Base-by-base conservation (phyloP, 1,140 invertebrate species). In the Polypedilum vanderplanki region DNA sequence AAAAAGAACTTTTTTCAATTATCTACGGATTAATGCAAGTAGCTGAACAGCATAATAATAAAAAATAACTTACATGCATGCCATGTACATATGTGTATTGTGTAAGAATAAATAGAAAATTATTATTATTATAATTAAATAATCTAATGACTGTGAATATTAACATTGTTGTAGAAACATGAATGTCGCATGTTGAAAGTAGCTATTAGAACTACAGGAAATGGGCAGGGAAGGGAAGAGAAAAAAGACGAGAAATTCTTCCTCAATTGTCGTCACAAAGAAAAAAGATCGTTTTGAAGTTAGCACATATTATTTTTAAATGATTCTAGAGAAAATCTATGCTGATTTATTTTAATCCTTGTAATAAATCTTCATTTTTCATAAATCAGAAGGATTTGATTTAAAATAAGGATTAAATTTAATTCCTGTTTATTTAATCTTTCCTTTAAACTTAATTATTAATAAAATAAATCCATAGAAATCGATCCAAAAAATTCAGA, bases 101-200 rank as follows among this genome's bases (percentile, higher is more conserved):
- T 57, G 46, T 57, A 57, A 57, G 24, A 33, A 5, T 5, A 33
- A 33, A 33, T 33, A 33, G 24, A 33, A 33, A 33, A 33, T 33
- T 33, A 33, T 33, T 33, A 57, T 57, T 57, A 57, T 57, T 57
- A 57, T 57, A 57, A 57, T 57, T 57, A 57, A 57, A 57, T 57
- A 57, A 57, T 57, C n/a, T 57, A 57, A 57, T 57, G 46, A 57
- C 46, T 57, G 46, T 57, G n/a, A 57, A 57, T 57, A n/a, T 4
- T n/a, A 57, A 57, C 12, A 57, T 12, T n/a, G n/a, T 57, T 57
- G 46, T 12, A 15, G 12, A 15, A 57, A 57, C 12, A 57, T 15
- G n/a, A 12, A 57, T 57, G 46, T 57, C 12, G 46, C 46, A 57
- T n/a, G 46, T 57, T 57, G 46, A 15, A 57, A 57, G 46, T 57